Conservation (phyloP, 2,797 vertebrate genomes). For the Diceros bicornis region DNA sequence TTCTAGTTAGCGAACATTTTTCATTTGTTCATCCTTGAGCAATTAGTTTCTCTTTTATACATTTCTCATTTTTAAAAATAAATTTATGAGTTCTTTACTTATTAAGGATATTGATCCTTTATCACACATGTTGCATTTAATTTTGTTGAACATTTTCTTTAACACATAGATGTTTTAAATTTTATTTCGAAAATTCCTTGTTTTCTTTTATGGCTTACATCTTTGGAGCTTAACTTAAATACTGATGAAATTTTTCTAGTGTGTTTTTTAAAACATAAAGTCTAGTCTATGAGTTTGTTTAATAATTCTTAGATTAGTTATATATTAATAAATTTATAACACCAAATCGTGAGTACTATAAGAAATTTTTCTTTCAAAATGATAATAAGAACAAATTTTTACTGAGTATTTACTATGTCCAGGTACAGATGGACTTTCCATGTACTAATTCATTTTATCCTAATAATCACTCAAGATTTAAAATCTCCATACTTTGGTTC, state of each 20-base stretch:
- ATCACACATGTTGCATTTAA: not conserved
- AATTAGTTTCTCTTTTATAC: not conserved
- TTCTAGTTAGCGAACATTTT: not conserved
- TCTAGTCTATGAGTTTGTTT: not conserved
- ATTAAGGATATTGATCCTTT: slow-evolving; percentile 1
- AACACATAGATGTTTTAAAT: not conserved
- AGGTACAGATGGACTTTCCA: not conserved
- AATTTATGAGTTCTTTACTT: not conserved
- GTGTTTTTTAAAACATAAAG: not conserved
- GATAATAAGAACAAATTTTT: not conserved
- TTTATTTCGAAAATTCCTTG: not conserved
- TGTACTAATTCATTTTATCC: not conserved
- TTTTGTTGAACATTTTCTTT: not conserved
- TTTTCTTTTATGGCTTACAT: not conserved
- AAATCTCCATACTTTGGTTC: not conserved
- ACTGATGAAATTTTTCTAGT: not conserved
- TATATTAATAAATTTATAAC: not conserved
- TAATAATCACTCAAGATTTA: not conserved
- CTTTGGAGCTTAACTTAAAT: not conserved
- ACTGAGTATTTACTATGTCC: not conserved
- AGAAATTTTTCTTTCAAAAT: slow-evolving; percentile 46
- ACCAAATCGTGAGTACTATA: not conserved
- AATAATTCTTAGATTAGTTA: not conserved
- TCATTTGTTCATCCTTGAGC: not conserved
- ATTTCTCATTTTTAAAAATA: slow-evolving; percentile 7